These are phyloP conservation scores for Crenichthys baileyi DNA, from an alignment of 2,797 vertebrate genomes.

Conservation along the genomic window DNA sequence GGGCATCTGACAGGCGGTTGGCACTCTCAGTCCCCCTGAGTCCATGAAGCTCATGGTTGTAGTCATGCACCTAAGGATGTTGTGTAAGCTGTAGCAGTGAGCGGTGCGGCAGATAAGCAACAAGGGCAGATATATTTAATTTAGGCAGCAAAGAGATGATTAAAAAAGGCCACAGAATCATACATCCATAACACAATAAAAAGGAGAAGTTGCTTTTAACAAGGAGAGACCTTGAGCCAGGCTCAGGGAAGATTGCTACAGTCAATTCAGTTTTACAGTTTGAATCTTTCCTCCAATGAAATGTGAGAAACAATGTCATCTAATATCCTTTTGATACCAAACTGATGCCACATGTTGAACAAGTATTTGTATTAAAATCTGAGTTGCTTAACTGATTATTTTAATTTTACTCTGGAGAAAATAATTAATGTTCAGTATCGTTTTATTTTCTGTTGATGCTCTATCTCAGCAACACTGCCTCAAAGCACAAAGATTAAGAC, in stretches of 20 bases:
- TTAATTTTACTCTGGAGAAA: background rate
- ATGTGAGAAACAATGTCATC: background rate
- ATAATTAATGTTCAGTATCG: conserved; percentile 2
- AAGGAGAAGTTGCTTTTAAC: background rate
- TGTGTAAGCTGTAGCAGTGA: too few relatives aligned
- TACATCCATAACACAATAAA: too few relatives aligned
- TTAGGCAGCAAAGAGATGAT: too few relatives aligned
- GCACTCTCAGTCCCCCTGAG: too few relatives aligned
- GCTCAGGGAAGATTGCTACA: background rate
- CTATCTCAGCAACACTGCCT: conserved; percentile 1
- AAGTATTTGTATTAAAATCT: background rate
- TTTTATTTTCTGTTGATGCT: conserved; percentile 6
- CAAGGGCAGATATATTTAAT: too few relatives aligned
- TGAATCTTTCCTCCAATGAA: background rate
- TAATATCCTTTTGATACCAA: background rate
- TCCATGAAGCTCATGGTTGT: too few relatives aligned
- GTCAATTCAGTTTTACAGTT: background rate
- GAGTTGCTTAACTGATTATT: background rate
- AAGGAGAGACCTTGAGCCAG: conserved; percentile 1
- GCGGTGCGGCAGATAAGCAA: too few relatives aligned
- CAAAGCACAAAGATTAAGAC: conserved; percentile 23
- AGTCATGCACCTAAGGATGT: too few relatives aligned
- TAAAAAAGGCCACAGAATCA: too few relatives aligned
- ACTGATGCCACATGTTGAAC: background rate
- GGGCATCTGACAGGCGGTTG: too few relatives aligned